Percentiles rank a stretch among this genome's conserved stretches.
Conservation (phyloP, 2,113 vertebrate genomes). For the Suricata suricatta region DNA sequence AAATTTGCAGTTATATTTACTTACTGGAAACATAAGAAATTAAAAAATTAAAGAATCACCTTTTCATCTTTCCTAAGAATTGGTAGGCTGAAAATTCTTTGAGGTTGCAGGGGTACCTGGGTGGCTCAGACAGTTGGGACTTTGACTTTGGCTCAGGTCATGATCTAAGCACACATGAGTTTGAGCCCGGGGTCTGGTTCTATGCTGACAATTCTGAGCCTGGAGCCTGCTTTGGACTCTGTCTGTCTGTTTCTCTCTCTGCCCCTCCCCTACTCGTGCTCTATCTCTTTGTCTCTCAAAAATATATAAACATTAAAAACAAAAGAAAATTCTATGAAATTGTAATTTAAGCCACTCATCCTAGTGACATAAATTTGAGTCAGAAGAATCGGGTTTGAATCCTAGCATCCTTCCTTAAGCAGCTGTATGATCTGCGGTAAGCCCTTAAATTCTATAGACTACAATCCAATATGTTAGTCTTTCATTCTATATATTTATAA, state of each 20-base stretch:
- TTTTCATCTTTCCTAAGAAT: slow-evolving; percentile 6
- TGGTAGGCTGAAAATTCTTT: slow-evolving; percentile 20
- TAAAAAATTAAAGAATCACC: background rate
- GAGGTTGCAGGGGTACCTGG: too few species aligned
- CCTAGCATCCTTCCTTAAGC: background rate
- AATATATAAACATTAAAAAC: too few species aligned
- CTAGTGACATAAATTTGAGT: background rate
- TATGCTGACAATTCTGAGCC: too few species aligned
- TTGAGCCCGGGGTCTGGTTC: too few species aligned
- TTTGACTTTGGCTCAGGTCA: too few species aligned
- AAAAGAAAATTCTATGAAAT: slow-evolving; percentile 26
- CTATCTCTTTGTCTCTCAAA: too few species aligned
- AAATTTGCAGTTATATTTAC: slow-evolving; percentile 8
- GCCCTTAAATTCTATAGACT: background rate
- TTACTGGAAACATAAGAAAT: background rate
- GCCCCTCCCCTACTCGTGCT: too few species aligned
- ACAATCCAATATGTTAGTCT: background rate
- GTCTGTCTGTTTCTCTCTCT: too few species aligned
- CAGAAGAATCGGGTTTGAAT: background rate
- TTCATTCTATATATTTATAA: slow-evolving; percentile 26
- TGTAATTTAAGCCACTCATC: slow-evolving; percentile 7
- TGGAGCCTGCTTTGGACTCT: too few species aligned
- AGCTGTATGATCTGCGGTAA: background rate
- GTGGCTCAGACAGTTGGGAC: too few species aligned
- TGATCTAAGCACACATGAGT: too few species aligned